Evolutionary conservation across 1,140 invertebrate genomes (phyloP).

Genomic region (Alviniconcha marisindica): DNA sequence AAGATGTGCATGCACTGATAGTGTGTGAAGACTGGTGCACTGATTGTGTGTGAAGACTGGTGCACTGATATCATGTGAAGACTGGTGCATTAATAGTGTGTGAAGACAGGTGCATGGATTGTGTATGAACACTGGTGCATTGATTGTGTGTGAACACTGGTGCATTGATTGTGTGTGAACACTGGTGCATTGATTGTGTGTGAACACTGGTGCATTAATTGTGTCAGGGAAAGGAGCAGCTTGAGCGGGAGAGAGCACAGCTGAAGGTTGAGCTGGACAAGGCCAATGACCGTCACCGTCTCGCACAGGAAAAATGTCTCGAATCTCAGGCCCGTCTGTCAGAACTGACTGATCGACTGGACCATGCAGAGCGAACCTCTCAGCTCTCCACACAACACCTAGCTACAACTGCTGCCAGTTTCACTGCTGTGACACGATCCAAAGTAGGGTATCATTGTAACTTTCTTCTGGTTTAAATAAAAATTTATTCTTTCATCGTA

Average conservation of each 20-base stretch:
- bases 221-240: slow-evolving; percentile 59
- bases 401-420: slow-evolving; percentile 60
- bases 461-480: too few relatives aligned
- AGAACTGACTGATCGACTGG: slow-evolving; percentile 58
- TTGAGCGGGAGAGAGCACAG: slow-evolving; percentile 59
- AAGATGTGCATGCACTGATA: too few relatives aligned
- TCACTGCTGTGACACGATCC: slow-evolving; percentile 55
- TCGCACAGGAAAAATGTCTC: slow-evolving; percentile 59
- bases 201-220: not conserved
- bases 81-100: too few relatives aligned
- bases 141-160: too few relatives aligned
- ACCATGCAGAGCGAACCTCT: slow-evolving; percentile 59
- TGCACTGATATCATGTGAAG: too few relatives aligned
- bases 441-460: slow-evolving; percentile 52
- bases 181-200: too few relatives aligned
- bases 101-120: too few relatives aligned
- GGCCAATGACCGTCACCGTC: slow-evolving; percentile 55
- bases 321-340: slow-evolving; percentile 62
- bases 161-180: too few relatives aligned
- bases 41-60: too few relatives aligned
- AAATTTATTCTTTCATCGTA: too few relatives aligned
- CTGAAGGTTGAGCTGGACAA: slow-evolving; percentile 63
- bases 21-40: too few relatives aligned
- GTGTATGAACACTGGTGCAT: too few relatives aligned
- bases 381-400: slow-evolving; percentile 59